Percentiles rank a stretch among this genome's conserved stretches.
phyloP scores from a whole-genome alignment of 2,888 invertebrate genomes.

The Trachelus stipa region DNA sequence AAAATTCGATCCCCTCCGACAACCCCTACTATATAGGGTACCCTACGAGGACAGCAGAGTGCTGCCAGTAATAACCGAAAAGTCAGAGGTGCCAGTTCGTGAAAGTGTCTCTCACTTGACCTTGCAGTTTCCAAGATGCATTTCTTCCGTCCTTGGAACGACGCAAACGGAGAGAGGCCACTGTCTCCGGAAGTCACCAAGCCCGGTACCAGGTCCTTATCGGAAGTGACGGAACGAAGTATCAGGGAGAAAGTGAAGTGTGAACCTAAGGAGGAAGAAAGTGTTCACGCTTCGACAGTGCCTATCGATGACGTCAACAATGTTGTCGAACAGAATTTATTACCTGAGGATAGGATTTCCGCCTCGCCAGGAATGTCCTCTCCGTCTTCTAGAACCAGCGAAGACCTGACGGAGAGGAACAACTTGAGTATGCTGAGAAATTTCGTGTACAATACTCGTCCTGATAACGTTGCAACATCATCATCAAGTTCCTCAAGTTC shows the following conservation, averaged over 20 bases:
- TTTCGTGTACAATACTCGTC: constrained; percentile 27
- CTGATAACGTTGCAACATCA: constrained; percentile 8
- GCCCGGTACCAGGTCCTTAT: background rate
- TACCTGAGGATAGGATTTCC: background rate
- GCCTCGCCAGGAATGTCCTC: background rate
- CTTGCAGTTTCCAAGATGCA: background rate
- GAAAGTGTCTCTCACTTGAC: background rate
- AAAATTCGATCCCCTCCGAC: constrained; percentile 14
- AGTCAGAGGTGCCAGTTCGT: background rate
- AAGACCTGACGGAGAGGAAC: constrained; percentile 19
- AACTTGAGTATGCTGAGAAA: constrained; percentile 32
- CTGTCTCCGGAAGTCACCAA: background rate
- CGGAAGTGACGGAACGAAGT: background rate
- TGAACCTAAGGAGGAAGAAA: constrained; percentile 13
- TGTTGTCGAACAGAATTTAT: background rate
- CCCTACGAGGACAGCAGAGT: constrained; percentile 10
- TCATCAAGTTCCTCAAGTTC: constrained; percentile 10
- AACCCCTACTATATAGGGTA: constrained; percentile 33
- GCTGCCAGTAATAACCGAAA: background rate
- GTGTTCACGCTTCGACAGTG: background rate
- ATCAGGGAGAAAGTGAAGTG: constrained; percentile 13
- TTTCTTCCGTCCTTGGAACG: constrained; percentile 54
- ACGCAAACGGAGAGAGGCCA: constrained; percentile 3
- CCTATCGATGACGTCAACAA: background rate
- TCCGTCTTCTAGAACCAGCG: background rate